These are phyloP conservation scores for Pseudochromis fuscus DNA, from an alignment of 2,797 vertebrate genomes.

Conservation along the genomic window DNA sequence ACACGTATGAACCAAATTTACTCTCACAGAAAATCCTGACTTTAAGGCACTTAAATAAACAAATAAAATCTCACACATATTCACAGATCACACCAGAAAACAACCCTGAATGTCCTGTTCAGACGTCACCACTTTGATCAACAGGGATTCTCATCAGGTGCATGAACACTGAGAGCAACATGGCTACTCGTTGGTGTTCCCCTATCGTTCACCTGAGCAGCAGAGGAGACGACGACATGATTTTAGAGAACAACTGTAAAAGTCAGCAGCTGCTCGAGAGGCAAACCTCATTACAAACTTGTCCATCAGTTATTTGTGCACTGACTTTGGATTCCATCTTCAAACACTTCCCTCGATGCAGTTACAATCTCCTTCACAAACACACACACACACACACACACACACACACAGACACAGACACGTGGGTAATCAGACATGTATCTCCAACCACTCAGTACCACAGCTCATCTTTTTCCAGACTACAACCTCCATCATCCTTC, in stretches of 20 bases:
- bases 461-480: conserved; percentile 38
- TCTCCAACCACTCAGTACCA: conserved; percentile 25
- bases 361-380: neutral
- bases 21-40: too few species aligned
- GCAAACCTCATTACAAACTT: neutral
- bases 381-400: conserved; percentile 11
- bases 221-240: neutral
- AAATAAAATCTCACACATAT: too few species aligned
- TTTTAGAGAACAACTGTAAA: neutral
- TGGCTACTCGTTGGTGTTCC: too few species aligned
- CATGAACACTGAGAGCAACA: neutral
- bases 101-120: neutral
- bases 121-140: neutral
- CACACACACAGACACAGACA: neutral
- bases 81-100: too few species aligned
- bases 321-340: neutral
- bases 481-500: conserved; percentile 54
- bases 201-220: neutral
- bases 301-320: neutral
- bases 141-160: neutral
- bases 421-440: conserved; percentile 21
- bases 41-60: too few species aligned
- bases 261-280: neutral
- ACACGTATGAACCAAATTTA: too few species aligned
- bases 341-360: too few species aligned